Evolutionary conservation across 2,797 vertebrate genomes (phyloP), one percentile per base, ranked within the genome.

Genomic region (Podarcis siculus): DNA sequence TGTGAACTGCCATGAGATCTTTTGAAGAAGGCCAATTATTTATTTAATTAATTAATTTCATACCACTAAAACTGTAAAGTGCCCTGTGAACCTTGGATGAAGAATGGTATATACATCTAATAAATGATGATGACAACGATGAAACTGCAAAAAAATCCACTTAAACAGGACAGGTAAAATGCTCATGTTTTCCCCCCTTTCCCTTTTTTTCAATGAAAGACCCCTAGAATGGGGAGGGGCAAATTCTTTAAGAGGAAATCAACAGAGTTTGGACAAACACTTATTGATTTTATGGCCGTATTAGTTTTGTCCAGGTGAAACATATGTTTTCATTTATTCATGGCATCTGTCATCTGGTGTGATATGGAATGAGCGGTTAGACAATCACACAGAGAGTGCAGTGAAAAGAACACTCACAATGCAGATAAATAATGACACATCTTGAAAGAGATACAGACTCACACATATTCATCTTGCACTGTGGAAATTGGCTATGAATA

Each of bases 371-470:
- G 7, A 86, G 15, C 49, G 72, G 64, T 69, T 69, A 71, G 45
- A 83, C 30, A 71, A 13, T 4, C 5, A 76, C 39, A 35, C 10
- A 69, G 37, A 89, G 30, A n/a, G 58, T 30, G 73, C 17, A 85
- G 39, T 0, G 69, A 30, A 81, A 90, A 89, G 27, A 71, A 0
- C 30, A 55, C 17, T 1, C 0, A 0, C 64, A 80, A 90, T 13
- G 82, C 25, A 86, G 32, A 12, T 69, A 91, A 85, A 89, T 23
- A 92, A 88, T 85, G 42, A 86, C 32, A 58, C 25, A 2, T 49
- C 87, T 75, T 67, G 78, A 83, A 79, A 90, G 35, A 82, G 58
- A 66, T 4, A 75, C 3, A 64, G 3, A 8, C 86, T 8, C 45
- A 64, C 35, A 25, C 8, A 13, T 27, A 35, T 90, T 87, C n/a